A percentile compares a stretch with the other conserved stretches of the same genome.
Evolutionary conservation across 1,140 invertebrate species (phyloP).

Genomic region (Brachionus manjavacas): DNA sequence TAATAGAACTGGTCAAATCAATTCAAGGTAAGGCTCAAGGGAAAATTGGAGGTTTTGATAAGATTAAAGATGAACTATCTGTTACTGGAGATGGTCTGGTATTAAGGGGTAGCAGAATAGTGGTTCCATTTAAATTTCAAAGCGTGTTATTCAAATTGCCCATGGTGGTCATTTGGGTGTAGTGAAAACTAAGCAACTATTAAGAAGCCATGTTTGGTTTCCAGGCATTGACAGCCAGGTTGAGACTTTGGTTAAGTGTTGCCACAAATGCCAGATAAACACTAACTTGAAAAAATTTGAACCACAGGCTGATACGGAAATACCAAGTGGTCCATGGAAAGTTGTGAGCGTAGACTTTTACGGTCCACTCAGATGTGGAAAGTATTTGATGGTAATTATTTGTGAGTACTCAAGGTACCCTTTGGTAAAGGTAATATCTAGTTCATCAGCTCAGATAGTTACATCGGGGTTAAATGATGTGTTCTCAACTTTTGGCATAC

Average conservation of each 20-base stretch:
- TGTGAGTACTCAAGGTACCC: constrained; percentile 50
- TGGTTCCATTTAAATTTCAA: constrained; percentile 44
- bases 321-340: constrained; percentile 45
- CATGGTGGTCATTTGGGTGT: constrained; percentile 45
- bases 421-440: constrained; percentile 45
- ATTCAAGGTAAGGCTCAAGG: not conserved
- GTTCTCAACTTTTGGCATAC: constrained; percentile 45
- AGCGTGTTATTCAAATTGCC: constrained; percentile 43
- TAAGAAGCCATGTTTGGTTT: constrained; percentile 46
- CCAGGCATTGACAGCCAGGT: constrained; percentile 43
- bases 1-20: not conserved
- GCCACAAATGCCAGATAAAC: constrained; percentile 45
- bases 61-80: not conserved
- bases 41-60: not conserved
- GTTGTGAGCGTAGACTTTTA: constrained; percentile 48
- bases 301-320: constrained; percentile 46
- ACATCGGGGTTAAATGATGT: constrained; percentile 42
- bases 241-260: constrained; percentile 43
- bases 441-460: constrained; percentile 43
- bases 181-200: constrained; percentile 45
- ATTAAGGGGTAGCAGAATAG: constrained; percentile 42
- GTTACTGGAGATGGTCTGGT: constrained; percentile 30
- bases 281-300: constrained; percentile 45
- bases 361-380: constrained; percentile 47
- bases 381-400: constrained; percentile 47